These are phyloP conservation scores for Erethizon dorsatum DNA, from an alignment of 2,797 vertebrate species.

Conservation along the genomic window DNA sequence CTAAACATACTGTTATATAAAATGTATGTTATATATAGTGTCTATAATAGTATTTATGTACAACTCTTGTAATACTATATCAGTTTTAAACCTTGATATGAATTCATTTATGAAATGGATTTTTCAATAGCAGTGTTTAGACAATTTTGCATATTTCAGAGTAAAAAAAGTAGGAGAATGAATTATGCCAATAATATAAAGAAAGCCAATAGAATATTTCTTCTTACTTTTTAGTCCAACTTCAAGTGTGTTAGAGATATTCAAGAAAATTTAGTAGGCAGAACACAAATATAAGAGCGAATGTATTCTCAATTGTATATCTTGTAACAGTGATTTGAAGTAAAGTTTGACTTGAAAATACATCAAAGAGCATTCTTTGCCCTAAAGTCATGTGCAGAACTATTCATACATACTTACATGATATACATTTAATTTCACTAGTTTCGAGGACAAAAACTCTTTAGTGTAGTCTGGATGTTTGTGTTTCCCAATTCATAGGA, in stretches of 20 bases:
- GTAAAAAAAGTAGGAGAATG: background rate
- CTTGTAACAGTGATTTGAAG: background rate
- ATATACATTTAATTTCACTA: background rate
- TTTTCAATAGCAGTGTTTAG: background rate
- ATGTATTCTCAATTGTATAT: background rate
- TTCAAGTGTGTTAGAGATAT: background rate
- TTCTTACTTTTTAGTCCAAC: background rate
- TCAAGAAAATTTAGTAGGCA: background rate
- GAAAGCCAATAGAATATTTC: background rate
- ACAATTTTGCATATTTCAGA: background rate
- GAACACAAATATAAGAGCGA: background rate
- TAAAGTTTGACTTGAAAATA: background rate
- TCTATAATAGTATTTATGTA: background rate
- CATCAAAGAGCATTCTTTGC: background rate
- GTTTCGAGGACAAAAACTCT: background rate
- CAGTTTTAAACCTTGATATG: background rate
- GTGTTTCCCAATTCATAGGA: background rate
- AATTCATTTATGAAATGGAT: background rate
- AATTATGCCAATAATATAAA: background rate
- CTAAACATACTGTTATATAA: background rate
- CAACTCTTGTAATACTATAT: background rate
- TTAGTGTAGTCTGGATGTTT: background rate
- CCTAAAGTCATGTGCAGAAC: background rate
- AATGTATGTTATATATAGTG: background rate
- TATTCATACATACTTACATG: background rate